Evolutionary conservation across 2,113 vertebrate species (phyloP).

Genomic region (Phalacrocorax carbo): DNA sequence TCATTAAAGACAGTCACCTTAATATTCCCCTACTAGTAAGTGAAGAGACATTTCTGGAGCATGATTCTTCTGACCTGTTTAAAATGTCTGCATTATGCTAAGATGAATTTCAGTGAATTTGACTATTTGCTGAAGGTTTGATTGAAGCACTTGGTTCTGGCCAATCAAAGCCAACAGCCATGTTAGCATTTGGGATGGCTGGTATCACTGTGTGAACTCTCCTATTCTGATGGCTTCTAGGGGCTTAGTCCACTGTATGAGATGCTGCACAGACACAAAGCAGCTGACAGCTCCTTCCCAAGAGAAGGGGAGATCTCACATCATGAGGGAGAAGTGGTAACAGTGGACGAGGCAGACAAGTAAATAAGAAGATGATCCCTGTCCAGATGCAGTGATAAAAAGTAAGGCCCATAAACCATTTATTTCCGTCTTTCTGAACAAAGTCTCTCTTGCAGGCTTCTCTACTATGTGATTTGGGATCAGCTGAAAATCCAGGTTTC

Average conservation of each 20-base stretch:
- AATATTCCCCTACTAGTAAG: neutral
- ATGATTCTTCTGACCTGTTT: neutral
- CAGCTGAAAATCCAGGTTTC: neutral
- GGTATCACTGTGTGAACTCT: neutral
- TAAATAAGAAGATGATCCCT: neutral
- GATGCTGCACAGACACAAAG: neutral
- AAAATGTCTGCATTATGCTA: neutral
- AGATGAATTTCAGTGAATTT: neutral
- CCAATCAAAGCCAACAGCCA: neutral
- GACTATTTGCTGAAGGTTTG: neutral
- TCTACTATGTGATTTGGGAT: neutral
- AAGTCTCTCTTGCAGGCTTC: neutral
- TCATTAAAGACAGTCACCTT: neutral
- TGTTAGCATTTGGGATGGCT: neutral
- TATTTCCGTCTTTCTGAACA: neutral
- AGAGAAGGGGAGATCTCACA: neutral
- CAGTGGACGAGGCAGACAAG: neutral
- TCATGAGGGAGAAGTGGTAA: neutral
- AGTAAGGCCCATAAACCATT: neutral
- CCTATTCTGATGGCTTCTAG: neutral
- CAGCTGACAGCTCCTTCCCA: neutral
- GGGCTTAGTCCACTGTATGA: neutral
- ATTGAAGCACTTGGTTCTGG: neutral
- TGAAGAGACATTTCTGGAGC: neutral
- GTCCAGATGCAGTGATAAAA: neutral